phyloP scores from a whole-genome alignment of 2,888 invertebrate species.

The Tupiocoris notatus region DNA sequence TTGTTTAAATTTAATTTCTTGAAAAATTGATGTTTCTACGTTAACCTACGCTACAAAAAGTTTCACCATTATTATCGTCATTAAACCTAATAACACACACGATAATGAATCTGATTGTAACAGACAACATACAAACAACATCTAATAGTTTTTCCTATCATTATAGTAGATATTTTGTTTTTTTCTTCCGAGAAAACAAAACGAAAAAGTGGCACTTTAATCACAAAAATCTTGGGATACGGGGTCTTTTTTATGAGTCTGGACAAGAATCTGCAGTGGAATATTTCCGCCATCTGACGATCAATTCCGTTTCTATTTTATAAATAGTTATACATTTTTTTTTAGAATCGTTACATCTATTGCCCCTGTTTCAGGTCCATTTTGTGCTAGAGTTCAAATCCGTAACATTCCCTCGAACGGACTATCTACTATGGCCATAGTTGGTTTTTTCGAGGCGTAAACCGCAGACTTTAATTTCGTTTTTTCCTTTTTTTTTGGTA shows the following conservation, averaged over 20 bases:
- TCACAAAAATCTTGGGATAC: slow-evolving; percentile 57
- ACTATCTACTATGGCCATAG: not conserved
- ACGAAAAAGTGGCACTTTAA: slow-evolving; percentile 70
- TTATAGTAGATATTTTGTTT: slow-evolving; percentile 47
- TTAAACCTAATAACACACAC: slow-evolving; percentile 47
- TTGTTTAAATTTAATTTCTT: not conserved
- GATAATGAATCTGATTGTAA: slow-evolving; percentile 48
- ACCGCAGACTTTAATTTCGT: not conserved
- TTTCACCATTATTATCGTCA: slow-evolving; percentile 36
- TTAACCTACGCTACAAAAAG: slow-evolving; percentile 29
- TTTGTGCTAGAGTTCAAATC: slow-evolving; percentile 27
- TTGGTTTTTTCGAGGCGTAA: not conserved
- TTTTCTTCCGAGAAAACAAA: slow-evolving; percentile 57
- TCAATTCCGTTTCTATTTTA: slow-evolving; percentile 4
- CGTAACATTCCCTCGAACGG: not conserved
- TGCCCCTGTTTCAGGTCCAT: slow-evolving; percentile 38
- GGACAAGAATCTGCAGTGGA: slow-evolving; percentile 20
- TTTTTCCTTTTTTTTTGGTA: not conserved
- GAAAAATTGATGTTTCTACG: slow-evolving; percentile 38
- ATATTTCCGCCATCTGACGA: not conserved
- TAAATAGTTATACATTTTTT: slow-evolving; percentile 14
- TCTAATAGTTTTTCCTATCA: slow-evolving; percentile 50
- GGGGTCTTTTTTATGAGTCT: slow-evolving; percentile 32
- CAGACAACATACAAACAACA: slow-evolving; percentile 49
- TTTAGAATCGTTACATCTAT: slow-evolving; percentile 36